A percentile compares a stretch with the other conserved stretches of the same genome.
Evolutionary conservation across 1,140 invertebrate species (phyloP).

Genomic region (Branchinecta lynchi): DNA sequence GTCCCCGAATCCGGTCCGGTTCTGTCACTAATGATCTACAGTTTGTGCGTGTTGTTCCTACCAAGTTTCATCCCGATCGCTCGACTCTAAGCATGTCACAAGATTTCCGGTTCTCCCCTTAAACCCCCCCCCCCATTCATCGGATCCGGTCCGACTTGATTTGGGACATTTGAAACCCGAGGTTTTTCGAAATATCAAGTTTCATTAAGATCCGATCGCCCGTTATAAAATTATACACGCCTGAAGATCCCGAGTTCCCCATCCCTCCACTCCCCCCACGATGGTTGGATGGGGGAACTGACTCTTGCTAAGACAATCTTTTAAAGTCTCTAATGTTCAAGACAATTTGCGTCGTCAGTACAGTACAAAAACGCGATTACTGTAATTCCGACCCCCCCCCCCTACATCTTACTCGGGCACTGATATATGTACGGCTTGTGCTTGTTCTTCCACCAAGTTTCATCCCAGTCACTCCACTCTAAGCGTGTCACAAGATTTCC

Average conservation of each 20-base stretch:
- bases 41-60: not conserved
- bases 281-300: too few relatives aligned
- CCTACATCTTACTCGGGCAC: too few relatives aligned
- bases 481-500: too few relatives aligned
- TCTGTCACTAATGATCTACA: not conserved
- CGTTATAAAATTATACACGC: not conserved
- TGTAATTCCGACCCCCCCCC: too few relatives aligned
- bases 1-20: not conserved
- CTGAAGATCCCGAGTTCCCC: not conserved
- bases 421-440: too few relatives aligned
- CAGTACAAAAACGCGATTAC: too few relatives aligned
- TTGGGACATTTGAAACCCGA: not conserved
- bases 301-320: too few relatives aligned
- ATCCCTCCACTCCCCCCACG: not conserved
- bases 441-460: too few relatives aligned
- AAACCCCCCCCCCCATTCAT: not conserved
- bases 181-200: conserved; percentile 1
- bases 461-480: too few relatives aligned
- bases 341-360: too few relatives aligned
- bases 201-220: conserved; percentile 5
- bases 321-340: too few relatives aligned
- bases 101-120: not conserved
- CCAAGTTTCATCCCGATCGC: conserved; percentile 5
- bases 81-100: not conserved
- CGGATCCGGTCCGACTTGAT: not conserved